A percentile compares a stretch with the other conserved stretches of the same genome.
These are phyloP conservation scores for Crossaster papposus DNA, from an alignment of 53 echinoderm and acorn worm genomes.

Conservation along the genomic window DNA sequence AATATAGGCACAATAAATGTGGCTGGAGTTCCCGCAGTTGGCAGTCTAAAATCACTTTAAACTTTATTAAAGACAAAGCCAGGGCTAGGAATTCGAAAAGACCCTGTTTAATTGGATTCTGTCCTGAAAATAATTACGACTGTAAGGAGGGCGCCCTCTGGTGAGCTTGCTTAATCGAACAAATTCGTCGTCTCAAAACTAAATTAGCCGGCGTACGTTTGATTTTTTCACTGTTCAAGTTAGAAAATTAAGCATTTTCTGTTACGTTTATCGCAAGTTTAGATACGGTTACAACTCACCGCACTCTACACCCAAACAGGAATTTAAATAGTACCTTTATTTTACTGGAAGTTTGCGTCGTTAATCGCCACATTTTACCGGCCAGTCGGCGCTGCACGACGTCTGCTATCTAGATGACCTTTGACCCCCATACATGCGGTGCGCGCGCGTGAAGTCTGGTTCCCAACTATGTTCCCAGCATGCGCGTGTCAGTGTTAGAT, in stretches of 20 bases:
- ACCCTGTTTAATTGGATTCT: too few species aligned
- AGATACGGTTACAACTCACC: too few species aligned
- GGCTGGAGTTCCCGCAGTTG: too few species aligned
- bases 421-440: neutral
- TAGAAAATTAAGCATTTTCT: neutral
- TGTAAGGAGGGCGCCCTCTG: neutral
- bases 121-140: too few species aligned
- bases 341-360: constrained; percentile 41
- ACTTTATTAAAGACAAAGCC: too few species aligned
- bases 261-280: neutral
- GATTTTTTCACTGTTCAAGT: neutral
- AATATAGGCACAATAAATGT: too few species aligned
- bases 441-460: neutral
- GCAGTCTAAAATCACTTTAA: too few species aligned
- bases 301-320: too few species aligned
- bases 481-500: too few species aligned
- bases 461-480: too few species aligned
- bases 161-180: neutral
- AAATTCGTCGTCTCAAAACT: constrained; percentile 7
- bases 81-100: too few species aligned
- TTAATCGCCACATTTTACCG: constrained; percentile 42
- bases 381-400: neutral
- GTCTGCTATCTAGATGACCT: neutral
- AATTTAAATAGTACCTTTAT: constrained; percentile 24
- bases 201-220: neutral